phyloP scores from a whole-genome alignment of 2,113 vertebrate species.

The Oryctolagus cuniculus region DNA sequence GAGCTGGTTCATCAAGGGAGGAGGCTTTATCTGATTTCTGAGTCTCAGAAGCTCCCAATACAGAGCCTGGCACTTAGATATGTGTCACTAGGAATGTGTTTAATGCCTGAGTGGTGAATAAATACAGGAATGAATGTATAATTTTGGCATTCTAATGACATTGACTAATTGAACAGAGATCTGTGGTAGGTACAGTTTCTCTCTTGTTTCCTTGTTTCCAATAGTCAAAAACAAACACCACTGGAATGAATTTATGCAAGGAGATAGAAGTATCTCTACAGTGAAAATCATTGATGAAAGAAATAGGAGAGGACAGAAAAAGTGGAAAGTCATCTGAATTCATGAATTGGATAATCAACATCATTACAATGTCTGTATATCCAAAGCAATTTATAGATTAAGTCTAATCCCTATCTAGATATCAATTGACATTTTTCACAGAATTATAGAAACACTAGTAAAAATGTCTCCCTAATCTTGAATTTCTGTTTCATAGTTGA shows the following conservation, averaged over 20 bases:
- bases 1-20: neutral
- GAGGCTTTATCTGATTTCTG: neutral
- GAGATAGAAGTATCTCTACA: too few species aligned
- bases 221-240: too few species aligned
- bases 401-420: too few species aligned
- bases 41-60: neutral
- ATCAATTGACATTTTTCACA: too few species aligned
- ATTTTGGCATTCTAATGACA: neutral
- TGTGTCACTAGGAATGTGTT: neutral
- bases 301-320: too few species aligned
- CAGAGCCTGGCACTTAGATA: neutral
- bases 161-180: neutral
- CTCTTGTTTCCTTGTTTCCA: neutral
- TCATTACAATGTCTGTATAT: too few species aligned
- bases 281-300: too few species aligned
- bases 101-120: neutral
- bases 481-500: neutral
- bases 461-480: neutral
- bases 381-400: too few species aligned
- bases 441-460: too few species aligned
- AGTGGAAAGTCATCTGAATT: too few species aligned
- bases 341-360: too few species aligned
- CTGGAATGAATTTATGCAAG: too few species aligned
- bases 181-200: neutral
- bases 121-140: neutral